Percentiles rank a stretch among this genome's conserved stretches.
Conservation (phyloP, 2,888 invertebrate genomes). For the Idaea straminata region DNA sequence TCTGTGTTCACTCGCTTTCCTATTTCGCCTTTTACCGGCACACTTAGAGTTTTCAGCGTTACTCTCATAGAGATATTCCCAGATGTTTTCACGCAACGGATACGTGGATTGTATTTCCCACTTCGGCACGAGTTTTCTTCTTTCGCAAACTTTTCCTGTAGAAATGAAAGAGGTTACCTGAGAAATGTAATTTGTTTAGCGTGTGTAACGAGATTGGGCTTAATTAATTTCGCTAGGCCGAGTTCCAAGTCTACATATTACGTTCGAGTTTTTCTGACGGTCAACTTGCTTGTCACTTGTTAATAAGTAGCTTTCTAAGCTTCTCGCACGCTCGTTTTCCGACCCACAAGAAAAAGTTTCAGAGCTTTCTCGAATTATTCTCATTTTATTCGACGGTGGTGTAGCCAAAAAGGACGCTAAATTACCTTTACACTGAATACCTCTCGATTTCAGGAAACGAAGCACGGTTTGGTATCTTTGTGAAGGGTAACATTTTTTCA, state of each 20-base stretch:
- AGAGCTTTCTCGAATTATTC: neutral
- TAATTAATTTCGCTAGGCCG: slow-evolving; percentile 38
- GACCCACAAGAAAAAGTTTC: neutral
- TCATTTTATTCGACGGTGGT: neutral
- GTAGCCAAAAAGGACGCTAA: neutral
- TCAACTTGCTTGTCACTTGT: neutral
- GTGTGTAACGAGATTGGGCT: slow-evolving; percentile 42
- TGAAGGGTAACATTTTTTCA: neutral
- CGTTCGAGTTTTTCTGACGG: neutral
- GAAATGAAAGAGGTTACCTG: slow-evolving; percentile 43
- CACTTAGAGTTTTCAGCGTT: slow-evolving; percentile 41
- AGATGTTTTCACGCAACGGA: slow-evolving; percentile 59
- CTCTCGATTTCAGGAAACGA: neutral
- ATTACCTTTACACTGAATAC: neutral
- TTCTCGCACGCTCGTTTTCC: neutral
- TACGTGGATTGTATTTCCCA: slow-evolving; percentile 60
- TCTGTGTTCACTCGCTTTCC: slow-evolving; percentile 44
- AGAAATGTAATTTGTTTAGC: slow-evolving; percentile 51
- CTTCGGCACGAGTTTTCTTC: slow-evolving; percentile 47
- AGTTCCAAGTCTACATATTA: neutral
- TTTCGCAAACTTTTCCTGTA: slow-evolving; percentile 56
- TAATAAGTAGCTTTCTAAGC: neutral
- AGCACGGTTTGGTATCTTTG: neutral
- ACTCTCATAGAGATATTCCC: slow-evolving; percentile 59
- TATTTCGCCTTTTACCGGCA: slow-evolving; percentile 39